Percentiles rank a stretch among this genome's conserved stretches.
Conservation (phyloP, 2,888 invertebrate genomes). For the Incurvaria masculella region DNA sequence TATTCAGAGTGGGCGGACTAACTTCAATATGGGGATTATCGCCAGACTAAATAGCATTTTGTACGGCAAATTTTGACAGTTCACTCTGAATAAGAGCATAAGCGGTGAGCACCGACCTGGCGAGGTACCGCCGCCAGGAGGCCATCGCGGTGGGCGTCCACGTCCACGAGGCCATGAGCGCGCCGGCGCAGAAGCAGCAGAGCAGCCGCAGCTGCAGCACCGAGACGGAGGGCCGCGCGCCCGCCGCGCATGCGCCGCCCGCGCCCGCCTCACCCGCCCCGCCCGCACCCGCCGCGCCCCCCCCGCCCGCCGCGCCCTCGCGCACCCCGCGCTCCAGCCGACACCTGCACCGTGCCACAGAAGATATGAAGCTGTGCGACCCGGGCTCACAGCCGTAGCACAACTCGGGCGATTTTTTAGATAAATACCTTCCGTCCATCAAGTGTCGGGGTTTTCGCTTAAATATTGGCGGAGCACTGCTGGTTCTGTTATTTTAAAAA, state of each 20-base stretch:
- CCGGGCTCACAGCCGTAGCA: too few relatives aligned
- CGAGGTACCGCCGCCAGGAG: constrained; percentile 82
- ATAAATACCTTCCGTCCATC: too few relatives aligned
- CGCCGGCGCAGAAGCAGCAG: constrained; percentile 79
- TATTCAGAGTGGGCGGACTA: too few relatives aligned
- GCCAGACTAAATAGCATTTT: too few relatives aligned
- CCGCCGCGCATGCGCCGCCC: constrained; percentile 57
- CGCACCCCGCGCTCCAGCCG: constrained; percentile 27
- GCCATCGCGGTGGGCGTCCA: constrained; percentile 85
- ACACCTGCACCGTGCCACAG: constrained; percentile 25
- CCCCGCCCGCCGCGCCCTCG: constrained; percentile 40
- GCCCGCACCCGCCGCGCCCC: constrained; percentile 21
- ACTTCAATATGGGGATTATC: too few relatives aligned
- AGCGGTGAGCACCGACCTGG: constrained; percentile 55
- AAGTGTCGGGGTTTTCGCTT: too few relatives aligned
- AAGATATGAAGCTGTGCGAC: too few relatives aligned
- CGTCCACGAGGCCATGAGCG: constrained; percentile 91
- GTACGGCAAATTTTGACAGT: too few relatives aligned
- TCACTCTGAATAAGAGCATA: too few relatives aligned
- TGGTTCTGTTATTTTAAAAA: too few relatives aligned
- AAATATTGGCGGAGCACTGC: too few relatives aligned
- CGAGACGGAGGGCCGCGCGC: constrained; percentile 74
- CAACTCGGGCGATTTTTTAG: too few relatives aligned
- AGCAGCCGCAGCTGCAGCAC: constrained; percentile 80
- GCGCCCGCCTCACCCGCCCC: constrained; percentile 21